Base-by-base conservation (phyloP, 2,888 invertebrate genomes). In the Xylota sylvarum region DNA sequence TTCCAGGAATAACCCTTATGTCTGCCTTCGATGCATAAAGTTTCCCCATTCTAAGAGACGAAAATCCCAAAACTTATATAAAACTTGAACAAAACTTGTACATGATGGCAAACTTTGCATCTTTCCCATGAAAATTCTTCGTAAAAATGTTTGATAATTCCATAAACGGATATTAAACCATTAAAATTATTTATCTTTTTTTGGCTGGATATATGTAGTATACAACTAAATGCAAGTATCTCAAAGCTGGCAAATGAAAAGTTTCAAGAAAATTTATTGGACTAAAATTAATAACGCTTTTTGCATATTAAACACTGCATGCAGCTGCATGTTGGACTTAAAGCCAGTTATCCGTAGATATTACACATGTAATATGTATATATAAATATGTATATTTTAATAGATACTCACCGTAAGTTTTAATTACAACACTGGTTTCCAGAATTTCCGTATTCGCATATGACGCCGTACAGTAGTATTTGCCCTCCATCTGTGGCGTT, bases 381-480 rank as follows among this genome's bases (percentile, higher is more conserved):
- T 48, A 65, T 37, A 17, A 4, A 10, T 32, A 35, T 4, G 6
- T 4, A 56, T 55, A 52, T 40, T 37, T 43, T 93, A 92, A 90
- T 9, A 64, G 73, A 40, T 73, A 93, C 94, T 94, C 93, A 96
- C 96, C 94, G 90, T 96, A 96, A 81, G 96, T 96, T 89, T 95
- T 95, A 89, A 97, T 94, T 89, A 94, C 93, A 52, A 97, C 96
- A 84, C 94, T 94, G 76, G 95, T 95, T 88, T 93, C 93, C 67
- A 97, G 92, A 37, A 93, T 93, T 90, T 95, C 94, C 77, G 95
- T 95, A 89, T 93, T 94, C 82, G 97, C 96, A 92, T 97, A 97
- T 81, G 94, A 95, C n/a, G 96, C 97, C 32, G 94, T 94, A 91
- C 98, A 98, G 84, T 95, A 96, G 93, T 97, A 98, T 89, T 93